Evolutionary conservation across 2,888 invertebrate genomes (phyloP).

Genomic region (Neoascia interrupta): DNA sequence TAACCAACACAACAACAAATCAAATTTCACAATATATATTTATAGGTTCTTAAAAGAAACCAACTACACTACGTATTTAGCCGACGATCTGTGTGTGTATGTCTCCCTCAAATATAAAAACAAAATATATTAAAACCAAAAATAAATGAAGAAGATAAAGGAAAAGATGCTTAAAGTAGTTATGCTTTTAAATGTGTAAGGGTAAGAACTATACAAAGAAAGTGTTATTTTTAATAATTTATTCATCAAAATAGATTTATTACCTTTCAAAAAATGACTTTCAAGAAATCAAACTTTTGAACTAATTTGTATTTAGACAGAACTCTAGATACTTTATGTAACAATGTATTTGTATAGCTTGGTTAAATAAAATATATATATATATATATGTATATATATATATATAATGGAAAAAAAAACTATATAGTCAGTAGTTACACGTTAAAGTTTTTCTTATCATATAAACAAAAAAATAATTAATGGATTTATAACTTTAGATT

Average conservation of each 20-base stretch:
- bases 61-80: conserved; percentile 70
- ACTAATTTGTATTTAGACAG: conserved; percentile 36
- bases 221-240: conserved; percentile 32
- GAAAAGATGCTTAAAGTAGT: conserved; percentile 59
- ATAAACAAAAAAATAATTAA: conserved; percentile 50
- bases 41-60: conserved; percentile 68
- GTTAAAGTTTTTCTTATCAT: conserved; percentile 72
- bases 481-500: conserved; percentile 57
- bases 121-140: conserved; percentile 48
- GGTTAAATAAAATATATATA: conserved; percentile 53
- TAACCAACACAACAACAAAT: conserved; percentile 60
- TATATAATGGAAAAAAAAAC: conserved; percentile 71
- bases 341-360: conserved; percentile 70
- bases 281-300: conserved; percentile 49
- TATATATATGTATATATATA: conserved; percentile 53
- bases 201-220: conserved; percentile 21
- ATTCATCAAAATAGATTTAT: conserved; percentile 54
- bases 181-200: conserved; percentile 65
- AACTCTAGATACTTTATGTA: conserved; percentile 37
- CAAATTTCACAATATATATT: conserved; percentile 69
- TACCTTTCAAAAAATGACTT: conserved; percentile 47
- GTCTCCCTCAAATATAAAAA: conserved; percentile 67
- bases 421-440: conserved; percentile 80
- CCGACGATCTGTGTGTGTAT: conserved; percentile 73
- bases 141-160: conserved; percentile 38